Percentiles rank a stretch among this genome's conserved stretches.
phyloP scores from a whole-genome alignment of 2,113 vertebrate species.

The Pseudorectes ferrugineus region DNA sequence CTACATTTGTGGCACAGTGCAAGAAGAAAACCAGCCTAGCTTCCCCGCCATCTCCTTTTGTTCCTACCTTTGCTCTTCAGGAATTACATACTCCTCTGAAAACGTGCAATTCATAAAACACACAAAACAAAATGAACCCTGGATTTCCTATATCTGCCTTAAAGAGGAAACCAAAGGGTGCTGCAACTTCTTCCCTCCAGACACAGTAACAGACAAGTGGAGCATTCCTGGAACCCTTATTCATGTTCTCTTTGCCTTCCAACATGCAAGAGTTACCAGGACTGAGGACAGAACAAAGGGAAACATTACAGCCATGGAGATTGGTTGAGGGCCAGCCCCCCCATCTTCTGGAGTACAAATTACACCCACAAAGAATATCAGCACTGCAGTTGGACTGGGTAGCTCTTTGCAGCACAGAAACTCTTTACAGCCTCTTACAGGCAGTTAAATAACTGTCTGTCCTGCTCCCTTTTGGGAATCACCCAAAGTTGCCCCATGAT shows the following conservation, averaged over 20 bases:
- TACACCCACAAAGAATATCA: background rate
- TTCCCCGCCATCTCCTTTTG: background rate
- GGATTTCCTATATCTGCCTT: background rate
- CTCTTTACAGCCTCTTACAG: background rate
- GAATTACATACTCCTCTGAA: background rate
- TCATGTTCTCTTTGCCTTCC: background rate
- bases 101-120: background rate
- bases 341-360: background rate
- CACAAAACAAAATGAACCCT: background rate
- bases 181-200: background rate
- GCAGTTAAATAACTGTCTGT: background rate
- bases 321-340: background rate
- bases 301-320: conserved; percentile 58
- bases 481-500: background rate
- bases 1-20: background rate
- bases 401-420: background rate
- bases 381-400: background rate
- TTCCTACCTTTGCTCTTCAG: background rate
- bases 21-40: background rate
- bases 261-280: conserved; percentile 10
- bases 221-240: conserved; percentile 15
- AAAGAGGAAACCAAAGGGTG: background rate
- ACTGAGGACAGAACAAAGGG: conserved; percentile 43
- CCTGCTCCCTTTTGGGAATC: background rate
- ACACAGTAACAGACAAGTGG: background rate